A percentile compares a stretch with the other conserved stretches of the same genome.
Evolutionary conservation across 2,113 vertebrate genomes (phyloP).

Genomic region (Neopipo cinnamomea): DNA sequence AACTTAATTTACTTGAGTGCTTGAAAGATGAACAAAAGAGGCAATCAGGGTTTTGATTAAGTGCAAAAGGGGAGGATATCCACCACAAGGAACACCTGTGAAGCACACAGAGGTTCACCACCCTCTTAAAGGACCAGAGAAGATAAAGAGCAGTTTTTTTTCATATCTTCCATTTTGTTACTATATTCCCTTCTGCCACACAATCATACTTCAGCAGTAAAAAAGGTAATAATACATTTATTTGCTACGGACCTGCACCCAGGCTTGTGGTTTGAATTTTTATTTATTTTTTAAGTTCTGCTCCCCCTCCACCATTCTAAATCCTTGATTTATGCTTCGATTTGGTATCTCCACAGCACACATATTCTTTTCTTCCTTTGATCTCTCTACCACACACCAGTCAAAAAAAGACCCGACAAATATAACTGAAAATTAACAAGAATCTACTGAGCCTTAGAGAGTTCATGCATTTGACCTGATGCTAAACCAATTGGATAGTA

Average conservation of each 20-base stretch:
- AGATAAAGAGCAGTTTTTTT: not conserved
- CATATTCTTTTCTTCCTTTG: not conserved
- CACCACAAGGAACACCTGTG: not conserved
- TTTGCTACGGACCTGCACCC: not conserved
- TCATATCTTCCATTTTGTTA: not conserved
- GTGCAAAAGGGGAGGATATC: not conserved
- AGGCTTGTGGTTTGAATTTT: not conserved
- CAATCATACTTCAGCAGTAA: not conserved
- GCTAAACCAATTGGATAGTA: not conserved
- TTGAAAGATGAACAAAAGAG: not conserved
- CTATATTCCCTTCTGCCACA: not conserved
- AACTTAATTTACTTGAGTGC: not conserved
- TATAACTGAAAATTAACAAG: not conserved
- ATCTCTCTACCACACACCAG: not conserved
- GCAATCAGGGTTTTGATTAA: not conserved
- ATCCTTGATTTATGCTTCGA: not conserved
- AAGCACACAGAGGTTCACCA: not conserved
- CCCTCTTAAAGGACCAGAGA: not conserved
- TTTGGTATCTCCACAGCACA: not conserved
- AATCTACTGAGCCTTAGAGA: not conserved
- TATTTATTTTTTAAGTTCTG: not conserved
- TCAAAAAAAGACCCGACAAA: not conserved
- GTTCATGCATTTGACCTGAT: not conserved
- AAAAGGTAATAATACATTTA: not conserved
- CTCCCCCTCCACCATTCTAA: not conserved